These are phyloP conservation scores for Patiria pectinifera DNA, from an alignment of 53 echinoderm and acorn worm genomes.

Conservation along the genomic window DNA sequence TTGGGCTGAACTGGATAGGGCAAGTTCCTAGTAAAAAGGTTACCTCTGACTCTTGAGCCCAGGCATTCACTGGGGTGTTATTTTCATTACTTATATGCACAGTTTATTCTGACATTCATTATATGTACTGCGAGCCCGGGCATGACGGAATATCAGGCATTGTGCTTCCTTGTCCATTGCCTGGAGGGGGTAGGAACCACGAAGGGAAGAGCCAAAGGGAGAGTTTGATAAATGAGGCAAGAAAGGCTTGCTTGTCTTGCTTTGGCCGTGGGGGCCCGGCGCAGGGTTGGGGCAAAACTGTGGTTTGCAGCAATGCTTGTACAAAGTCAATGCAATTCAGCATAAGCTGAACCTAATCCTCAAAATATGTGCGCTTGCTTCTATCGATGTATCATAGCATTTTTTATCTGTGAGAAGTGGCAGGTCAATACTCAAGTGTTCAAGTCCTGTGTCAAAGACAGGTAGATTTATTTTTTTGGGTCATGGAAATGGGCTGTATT, in stretches of 20 bases:
- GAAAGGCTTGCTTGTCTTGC: slow-evolving; percentile 51
- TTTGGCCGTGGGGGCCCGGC: slow-evolving; percentile 28
- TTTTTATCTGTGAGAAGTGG: neutral
- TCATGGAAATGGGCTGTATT: no score
- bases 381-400: neutral
- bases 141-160: neutral
- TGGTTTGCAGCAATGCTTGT: neutral
- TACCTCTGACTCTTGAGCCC: neutral
- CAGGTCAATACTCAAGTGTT: neutral
- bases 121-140: neutral
- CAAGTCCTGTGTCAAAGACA: no score
- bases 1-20: slow-evolving; percentile 19
- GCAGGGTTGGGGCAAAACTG: neutral
- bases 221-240: slow-evolving; percentile 66
- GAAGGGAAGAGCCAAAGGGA: slow-evolving; percentile 49
- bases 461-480: no score
- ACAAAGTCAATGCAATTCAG: neutral
- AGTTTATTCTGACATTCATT: slow-evolving; percentile 28
- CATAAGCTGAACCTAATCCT: neutral
- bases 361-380: neutral
- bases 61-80: neutral
- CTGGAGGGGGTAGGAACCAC: slow-evolving; percentile 50
- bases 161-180: neutral
- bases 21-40: slow-evolving; percentile 20
- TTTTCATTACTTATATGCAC: neutral